Evolutionary conservation across 2,888 invertebrate genomes (phyloP).

Genomic region (Conus canariensis): DNA sequence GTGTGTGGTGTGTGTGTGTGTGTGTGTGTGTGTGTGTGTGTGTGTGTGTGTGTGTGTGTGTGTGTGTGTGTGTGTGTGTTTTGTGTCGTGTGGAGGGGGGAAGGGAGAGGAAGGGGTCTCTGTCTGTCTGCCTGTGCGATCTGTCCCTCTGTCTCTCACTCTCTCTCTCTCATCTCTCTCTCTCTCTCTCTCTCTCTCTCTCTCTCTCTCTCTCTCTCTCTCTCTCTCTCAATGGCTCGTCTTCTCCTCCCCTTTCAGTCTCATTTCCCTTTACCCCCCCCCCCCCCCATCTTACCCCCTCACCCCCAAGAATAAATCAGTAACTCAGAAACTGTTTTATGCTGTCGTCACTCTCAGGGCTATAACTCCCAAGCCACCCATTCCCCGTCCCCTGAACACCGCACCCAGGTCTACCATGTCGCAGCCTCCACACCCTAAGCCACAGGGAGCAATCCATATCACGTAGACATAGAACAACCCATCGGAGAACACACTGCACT

Average conservation of each 20-base stretch:
- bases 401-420: too few relatives aligned
- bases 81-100: too few relatives aligned
- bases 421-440: too few relatives aligned
- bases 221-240: background rate
- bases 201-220: conserved; percentile 13
- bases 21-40: background rate
- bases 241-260: background rate
- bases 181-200: conserved; percentile 5
- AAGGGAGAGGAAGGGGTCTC: background rate
- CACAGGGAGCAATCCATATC: too few relatives aligned
- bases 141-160: background rate
- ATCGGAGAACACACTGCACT: too few relatives aligned
- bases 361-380: too few relatives aligned
- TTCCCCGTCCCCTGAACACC: too few relatives aligned
- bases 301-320: too few relatives aligned
- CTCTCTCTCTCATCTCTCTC: conserved; percentile 5
- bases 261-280: background rate
- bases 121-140: background rate
- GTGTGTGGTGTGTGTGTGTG: conserved; percentile 19
- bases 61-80: background rate
- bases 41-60: conserved; percentile 14
- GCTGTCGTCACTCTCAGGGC: too few relatives aligned
- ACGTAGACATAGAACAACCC: too few relatives aligned
- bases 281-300: background rate
- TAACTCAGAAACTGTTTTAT: too few relatives aligned